Percentiles rank a stretch among this genome's conserved stretches.
Evolutionary conservation across 2,797 vertebrate species (phyloP).

Genomic region (Botia kubotai): DNA sequence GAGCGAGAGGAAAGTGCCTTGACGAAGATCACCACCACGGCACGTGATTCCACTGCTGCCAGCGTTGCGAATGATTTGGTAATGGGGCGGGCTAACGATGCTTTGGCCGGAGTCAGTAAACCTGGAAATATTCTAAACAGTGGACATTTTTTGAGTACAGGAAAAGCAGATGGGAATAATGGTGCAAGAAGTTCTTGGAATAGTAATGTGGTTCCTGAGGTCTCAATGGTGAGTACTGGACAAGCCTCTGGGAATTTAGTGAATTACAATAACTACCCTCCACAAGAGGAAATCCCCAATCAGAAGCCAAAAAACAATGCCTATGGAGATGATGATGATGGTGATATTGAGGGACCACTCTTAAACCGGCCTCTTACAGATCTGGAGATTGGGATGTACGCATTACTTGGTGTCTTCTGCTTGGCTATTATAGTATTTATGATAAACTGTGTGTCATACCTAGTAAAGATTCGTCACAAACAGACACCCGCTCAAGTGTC

Average conservation of each 20-base stretch:
- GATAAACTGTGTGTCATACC: slow-evolving; percentile 88
- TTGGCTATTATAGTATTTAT: slow-evolving; percentile 95
- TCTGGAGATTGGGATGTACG: slow-evolving; percentile 95
- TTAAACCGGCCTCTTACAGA: slow-evolving; percentile 84
- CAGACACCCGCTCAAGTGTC: slow-evolving; percentile 83
- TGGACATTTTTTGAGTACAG: slow-evolving; percentile 63
- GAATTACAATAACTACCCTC: slow-evolving; percentile 85
- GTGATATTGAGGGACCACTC: slow-evolving; percentile 72
- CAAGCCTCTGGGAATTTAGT: slow-evolving; percentile 79
- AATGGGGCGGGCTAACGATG: slow-evolving; percentile 65
- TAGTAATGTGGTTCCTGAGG: slow-evolving; percentile 67
- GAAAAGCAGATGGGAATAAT: slow-evolving; percentile 64
- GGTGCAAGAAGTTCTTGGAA: slow-evolving; percentile 65
- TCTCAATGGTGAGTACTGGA: slow-evolving; percentile 70
- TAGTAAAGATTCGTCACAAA: slow-evolving; percentile 87
- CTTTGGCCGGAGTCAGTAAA: slow-evolving; percentile 61
- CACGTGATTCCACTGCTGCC: slow-evolving; percentile 66
- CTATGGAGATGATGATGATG: slow-evolving; percentile 21
- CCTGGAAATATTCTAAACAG: slow-evolving; percentile 41
- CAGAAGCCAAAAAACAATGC: slow-evolving; percentile 63
- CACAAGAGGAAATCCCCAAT: slow-evolving; percentile 77
- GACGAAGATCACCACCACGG: slow-evolving; percentile 79
- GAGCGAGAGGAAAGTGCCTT: slow-evolving; percentile 77
- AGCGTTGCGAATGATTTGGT: slow-evolving; percentile 74
- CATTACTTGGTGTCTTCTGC: slow-evolving; percentile 91